Evolutionary conservation across 1,140 invertebrate species (phyloP).

Genomic region (Pogonomyrmex barbatus): DNA sequence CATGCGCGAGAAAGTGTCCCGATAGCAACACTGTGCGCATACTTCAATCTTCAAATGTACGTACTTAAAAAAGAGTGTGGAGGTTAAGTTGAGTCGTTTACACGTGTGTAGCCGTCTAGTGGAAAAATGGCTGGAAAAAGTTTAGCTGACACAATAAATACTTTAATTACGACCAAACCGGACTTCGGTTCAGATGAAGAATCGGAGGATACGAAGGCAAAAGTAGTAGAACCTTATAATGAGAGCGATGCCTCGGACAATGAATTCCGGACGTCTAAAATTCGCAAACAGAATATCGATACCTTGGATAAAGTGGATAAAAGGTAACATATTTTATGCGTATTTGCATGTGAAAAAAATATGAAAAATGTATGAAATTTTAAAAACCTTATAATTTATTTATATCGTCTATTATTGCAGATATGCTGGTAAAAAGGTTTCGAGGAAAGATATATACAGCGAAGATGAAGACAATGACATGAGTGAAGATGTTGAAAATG

Average conservation of each 20-base stretch:
- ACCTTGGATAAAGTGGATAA: conserved; percentile 89
- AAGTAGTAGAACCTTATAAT: conserved; percentile 78
- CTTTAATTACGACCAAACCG: conserved; percentile 87
- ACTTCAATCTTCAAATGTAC: too few species aligned
- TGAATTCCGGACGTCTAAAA: conserved; percentile 85
- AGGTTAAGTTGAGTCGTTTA: conserved; percentile 56
- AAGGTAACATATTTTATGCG: conserved; percentile 73
- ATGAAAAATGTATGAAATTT: conserved; percentile 41
- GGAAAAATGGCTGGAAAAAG: conserved; percentile 76
- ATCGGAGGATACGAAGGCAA: conserved; percentile 86
- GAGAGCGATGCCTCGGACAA: conserved; percentile 76
- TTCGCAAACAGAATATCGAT: conserved; percentile 89
- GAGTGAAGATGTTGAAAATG: conserved; percentile 63
- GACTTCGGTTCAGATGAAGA: conserved; percentile 85
- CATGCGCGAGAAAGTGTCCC: too few species aligned
- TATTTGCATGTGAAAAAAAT: not conserved
- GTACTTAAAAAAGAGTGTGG: not conserved
- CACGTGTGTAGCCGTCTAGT: conserved; percentile 7
- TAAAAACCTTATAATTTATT: not conserved
- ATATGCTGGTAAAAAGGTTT: conserved; percentile 90
- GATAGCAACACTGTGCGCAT: too few species aligned
- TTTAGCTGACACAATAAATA: conserved; percentile 88
- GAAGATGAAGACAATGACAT: conserved; percentile 71
- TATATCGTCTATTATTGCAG: conserved; percentile 78
- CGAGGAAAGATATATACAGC: conserved; percentile 85